A percentile compares a stretch with the other conserved stretches of the same genome.
These are phyloP conservation scores for Etheostoma perlongum DNA, from an alignment of 2,797 vertebrate genomes.

Conservation along the genomic window DNA sequence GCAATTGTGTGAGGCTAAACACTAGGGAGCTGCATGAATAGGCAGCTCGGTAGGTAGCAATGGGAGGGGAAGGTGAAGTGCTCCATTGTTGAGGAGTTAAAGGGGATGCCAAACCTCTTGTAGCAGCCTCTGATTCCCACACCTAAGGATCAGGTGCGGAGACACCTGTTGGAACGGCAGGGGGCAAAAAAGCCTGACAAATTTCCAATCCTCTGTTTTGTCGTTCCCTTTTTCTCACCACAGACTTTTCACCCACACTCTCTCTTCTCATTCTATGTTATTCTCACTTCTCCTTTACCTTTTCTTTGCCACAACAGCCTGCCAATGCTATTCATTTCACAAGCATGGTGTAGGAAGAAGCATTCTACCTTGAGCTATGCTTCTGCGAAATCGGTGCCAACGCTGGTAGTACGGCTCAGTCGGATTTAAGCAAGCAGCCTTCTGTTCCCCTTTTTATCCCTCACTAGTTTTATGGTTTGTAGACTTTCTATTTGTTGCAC, in stretches of 20 bases:
- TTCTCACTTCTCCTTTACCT: conserved; percentile 8
- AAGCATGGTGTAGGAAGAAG: conserved; percentile 67
- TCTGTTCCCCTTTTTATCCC: not conserved
- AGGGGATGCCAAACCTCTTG: conserved; percentile 12
- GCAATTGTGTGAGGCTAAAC: conserved; percentile 9
- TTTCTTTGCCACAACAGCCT: conserved; percentile 60
- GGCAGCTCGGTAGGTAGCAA: not conserved
- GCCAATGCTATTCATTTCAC: conserved; percentile 71
- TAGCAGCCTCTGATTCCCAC: not conserved
- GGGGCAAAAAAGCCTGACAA: not conserved
- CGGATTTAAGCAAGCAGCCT: conserved; percentile 42
- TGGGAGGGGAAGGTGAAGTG: conserved; percentile 14
- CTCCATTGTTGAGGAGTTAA: conserved; percentile 25
- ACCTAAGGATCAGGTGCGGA: not conserved
- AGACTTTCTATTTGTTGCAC: conserved; percentile 30
- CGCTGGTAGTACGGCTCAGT: conserved; percentile 13
- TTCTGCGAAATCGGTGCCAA: conserved; percentile 38
- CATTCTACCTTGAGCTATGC: conserved; percentile 47
- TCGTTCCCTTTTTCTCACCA: conserved; percentile 4
- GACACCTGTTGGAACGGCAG: conserved; percentile 26
- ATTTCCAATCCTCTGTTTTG: conserved; percentile 15
- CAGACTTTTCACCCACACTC: conserved; percentile 38
- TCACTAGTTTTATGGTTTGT: conserved; percentile 26
- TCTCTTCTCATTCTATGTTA: conserved; percentile 27
- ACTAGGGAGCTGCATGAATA: conserved; percentile 1